Evolutionary conservation across 2,797 vertebrate species (phyloP), one percentile per base, ranked within the genome.

Genomic region (Dipus sagitta): DNA sequence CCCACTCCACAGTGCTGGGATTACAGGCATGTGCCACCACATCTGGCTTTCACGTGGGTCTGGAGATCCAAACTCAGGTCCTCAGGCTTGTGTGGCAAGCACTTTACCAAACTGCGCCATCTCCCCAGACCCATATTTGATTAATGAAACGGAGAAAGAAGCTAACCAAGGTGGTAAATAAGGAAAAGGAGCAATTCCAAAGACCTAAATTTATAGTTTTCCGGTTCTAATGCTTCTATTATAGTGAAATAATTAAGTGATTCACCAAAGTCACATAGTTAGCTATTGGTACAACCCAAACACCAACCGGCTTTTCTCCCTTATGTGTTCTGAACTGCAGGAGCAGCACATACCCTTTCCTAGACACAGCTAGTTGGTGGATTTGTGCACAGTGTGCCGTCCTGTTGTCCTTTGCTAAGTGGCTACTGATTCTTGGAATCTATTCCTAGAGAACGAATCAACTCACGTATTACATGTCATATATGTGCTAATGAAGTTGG

Each of bases 361-460:
- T 28, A 32, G 34, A 74, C 24, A 71, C 14, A 23, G 86, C n/a
- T 34, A n/a, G 58, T 3, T 21, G 18, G 5, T 74, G 3, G 26
- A 58, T 92, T 74, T 94, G 67, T 68, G 62, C 24, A 80, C 0
- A 42, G 10, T 7, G 4, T 65, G 24, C 34, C 68, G 0, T 3
- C 26, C 32, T 32, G 26, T 30, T 26, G 3, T 64, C 74, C 6
- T 47, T 68, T 78, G 80, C 72, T 38, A 78, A 93, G 82, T 54
- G 32, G 82, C n/a, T 65, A 70, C 24, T 86, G 79, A 65, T 67
- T 92, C 76, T 93, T 28, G 75, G 71, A 90, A 85, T 82, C n/a
- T 6, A 38, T 76, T 94, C 12, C 67, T 70, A 54, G n/a, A 87
- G 30, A 21, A 85, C 72, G 75, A 90, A 75, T 79, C 65, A 68